Evolutionary conservation across 2,797 vertebrate species (phyloP).

Genomic region (Dipus sagitta): DNA sequence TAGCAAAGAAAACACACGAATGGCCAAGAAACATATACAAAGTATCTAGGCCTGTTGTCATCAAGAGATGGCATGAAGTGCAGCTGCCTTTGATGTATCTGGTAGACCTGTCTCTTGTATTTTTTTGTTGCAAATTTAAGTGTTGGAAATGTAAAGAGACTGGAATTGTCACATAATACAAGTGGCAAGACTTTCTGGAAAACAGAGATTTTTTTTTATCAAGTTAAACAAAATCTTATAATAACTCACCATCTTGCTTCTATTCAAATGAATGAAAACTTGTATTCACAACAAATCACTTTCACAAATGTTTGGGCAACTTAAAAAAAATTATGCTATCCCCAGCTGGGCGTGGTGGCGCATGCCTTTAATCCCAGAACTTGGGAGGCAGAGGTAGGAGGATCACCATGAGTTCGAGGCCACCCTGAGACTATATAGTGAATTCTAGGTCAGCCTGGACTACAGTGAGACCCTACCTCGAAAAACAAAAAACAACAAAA

Average conservation of each 20-base stretch:
- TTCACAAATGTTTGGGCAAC: neutral
- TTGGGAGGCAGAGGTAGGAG: too few relatives aligned
- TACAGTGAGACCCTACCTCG: too few relatives aligned
- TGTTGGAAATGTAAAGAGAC: neutral
- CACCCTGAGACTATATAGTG: too few relatives aligned
- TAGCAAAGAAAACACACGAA: neutral
- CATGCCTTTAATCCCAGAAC: too few relatives aligned
- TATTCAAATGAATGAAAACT: neutral
- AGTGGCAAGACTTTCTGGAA: neutral
- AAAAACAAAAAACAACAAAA: too few relatives aligned
- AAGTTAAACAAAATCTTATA: neutral
- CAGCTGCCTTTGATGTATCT: accelerated
- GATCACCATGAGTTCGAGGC: too few relatives aligned
- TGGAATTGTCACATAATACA: neutral
- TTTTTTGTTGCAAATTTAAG: neutral
- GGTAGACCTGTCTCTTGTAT: accelerated
- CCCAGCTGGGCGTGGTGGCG: too few relatives aligned
- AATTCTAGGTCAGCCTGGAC: too few relatives aligned
- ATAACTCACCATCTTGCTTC: neutral
- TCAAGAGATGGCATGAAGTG: too few relatives aligned
- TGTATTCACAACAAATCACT: too few relatives aligned
- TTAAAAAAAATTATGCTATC: too few relatives aligned
- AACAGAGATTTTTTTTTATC: neutral
- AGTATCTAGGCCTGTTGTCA: neutral
- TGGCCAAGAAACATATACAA: neutral